Percentiles rank a stretch among this genome's conserved stretches.
These are phyloP conservation scores for Drosophila hamatofila DNA, from an alignment of 2,888 invertebrate species.

Conservation along the genomic window DNA sequence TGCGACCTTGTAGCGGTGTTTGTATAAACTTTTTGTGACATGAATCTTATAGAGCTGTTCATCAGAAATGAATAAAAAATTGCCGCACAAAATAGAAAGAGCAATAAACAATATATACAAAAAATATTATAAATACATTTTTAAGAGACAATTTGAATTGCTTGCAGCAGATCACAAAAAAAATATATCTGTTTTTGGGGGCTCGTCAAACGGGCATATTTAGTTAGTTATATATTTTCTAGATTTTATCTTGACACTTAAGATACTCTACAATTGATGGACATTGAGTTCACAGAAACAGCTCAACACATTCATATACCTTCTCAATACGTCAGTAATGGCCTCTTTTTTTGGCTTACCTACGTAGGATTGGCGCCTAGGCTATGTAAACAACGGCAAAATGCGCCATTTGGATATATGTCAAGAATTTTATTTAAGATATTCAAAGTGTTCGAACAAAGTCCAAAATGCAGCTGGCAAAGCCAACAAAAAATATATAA, in stretches of 20 bases:
- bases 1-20: constrained; percentile 58
- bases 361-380: constrained; percentile 15
- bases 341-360: constrained; percentile 5
- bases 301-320: neutral
- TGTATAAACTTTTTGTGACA: constrained; percentile 33
- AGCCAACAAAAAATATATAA: constrained; percentile 19
- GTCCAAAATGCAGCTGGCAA: constrained; percentile 58
- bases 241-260: neutral
- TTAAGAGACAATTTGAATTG: constrained; percentile 1
- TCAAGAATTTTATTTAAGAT: constrained; percentile 63
- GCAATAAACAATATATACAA: constrained; percentile 2
- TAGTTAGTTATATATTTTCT: neutral
- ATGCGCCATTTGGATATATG: constrained; percentile 55
- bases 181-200: constrained; percentile 33
- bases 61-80: constrained; percentile 1
- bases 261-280: constrained; percentile 12
- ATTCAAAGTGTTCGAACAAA: constrained; percentile 45
- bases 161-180: neutral
- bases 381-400: constrained; percentile 20
- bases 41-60: constrained; percentile 15
- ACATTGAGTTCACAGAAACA: neutral
- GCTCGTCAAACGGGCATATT: constrained; percentile 48
- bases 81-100: constrained; percentile 5
- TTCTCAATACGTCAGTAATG: constrained; percentile 50
- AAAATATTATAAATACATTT: constrained; percentile 8